phyloP scores from a whole-genome alignment of 53 echinoderm and acorn worm species.

The Zoroaster sp. region DNA sequence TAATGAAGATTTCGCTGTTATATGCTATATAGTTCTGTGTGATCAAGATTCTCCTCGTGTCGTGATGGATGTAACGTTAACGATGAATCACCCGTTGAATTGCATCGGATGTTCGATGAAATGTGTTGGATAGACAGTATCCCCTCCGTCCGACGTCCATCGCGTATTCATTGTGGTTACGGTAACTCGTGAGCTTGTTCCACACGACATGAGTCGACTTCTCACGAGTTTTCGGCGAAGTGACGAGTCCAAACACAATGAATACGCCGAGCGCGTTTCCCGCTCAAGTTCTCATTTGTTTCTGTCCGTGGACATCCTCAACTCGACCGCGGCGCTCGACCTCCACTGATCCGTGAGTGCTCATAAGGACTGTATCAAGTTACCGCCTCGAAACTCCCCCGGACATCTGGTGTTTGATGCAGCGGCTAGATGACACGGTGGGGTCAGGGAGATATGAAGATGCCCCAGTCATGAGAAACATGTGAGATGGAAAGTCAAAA shows the following conservation, averaged over 20 bases:
- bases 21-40: too few relatives aligned
- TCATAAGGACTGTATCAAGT: neutral
- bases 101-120: too few relatives aligned
- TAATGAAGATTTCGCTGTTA: too few relatives aligned
- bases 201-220: neutral
- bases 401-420: neutral
- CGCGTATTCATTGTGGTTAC: too few relatives aligned
- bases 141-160: too few relatives aligned
- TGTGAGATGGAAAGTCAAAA: too few relatives aligned
- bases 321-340: neutral
- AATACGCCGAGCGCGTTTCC: neutral
- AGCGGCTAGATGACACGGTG: neutral
- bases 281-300: neutral
- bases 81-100: too few relatives aligned
- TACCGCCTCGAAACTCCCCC: neutral
- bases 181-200: too few relatives aligned
- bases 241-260: neutral
- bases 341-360: neutral
- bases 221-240: neutral
- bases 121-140: too few relatives aligned
- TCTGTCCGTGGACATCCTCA: neutral
- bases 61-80: too few relatives aligned
- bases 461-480: too few relatives aligned
- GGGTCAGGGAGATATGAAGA: neutral
- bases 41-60: too few relatives aligned